A percentile compares a stretch with the other conserved stretches of the same genome.
phyloP scores from a whole-genome alignment of 2,797 vertebrate species.

The Podargus strigoides region DNA sequence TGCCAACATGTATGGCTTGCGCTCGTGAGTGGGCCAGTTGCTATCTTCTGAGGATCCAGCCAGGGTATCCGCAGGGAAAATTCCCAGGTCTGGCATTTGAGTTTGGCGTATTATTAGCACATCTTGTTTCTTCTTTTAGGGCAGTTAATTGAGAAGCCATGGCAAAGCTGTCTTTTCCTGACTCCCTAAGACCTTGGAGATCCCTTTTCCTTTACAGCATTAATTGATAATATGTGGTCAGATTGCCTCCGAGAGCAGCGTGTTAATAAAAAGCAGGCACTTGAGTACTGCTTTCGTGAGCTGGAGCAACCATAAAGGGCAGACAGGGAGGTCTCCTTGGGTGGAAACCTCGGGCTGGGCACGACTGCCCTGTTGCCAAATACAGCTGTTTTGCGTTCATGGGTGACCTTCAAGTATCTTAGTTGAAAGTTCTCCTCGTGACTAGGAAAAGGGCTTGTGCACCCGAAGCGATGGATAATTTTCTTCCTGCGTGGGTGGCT shows the following conservation, averaged over 20 bases:
- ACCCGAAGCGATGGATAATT: not conserved
- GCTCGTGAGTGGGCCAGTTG: not conserved
- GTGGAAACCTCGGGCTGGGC: not conserved
- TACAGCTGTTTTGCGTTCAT: not conserved
- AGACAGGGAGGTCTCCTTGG: not conserved
- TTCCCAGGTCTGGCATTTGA: not conserved
- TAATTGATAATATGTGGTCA: not conserved
- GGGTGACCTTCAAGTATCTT: not conserved
- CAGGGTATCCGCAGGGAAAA: not conserved
- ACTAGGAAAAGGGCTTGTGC: not conserved
- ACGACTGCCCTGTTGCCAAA: not conserved
- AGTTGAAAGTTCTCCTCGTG: not conserved
- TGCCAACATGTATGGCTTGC: rapidly evolving
- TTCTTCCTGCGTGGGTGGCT: not conserved
- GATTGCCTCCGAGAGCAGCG: not conserved
- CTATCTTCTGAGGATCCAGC: not conserved
- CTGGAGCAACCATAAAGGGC: not conserved
- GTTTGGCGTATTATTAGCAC: not conserved
- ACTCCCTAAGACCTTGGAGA: not conserved
- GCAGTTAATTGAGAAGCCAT: not conserved
- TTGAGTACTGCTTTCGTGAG: not conserved
- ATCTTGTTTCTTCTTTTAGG: not conserved
- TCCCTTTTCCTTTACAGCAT: not conserved
- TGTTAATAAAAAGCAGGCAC: not conserved
- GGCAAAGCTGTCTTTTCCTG: not conserved